Evolutionary conservation across 2,888 invertebrate species (phyloP), one percentile per base, ranked within the genome.

Genomic region (Stenotaenia linearis): DNA sequence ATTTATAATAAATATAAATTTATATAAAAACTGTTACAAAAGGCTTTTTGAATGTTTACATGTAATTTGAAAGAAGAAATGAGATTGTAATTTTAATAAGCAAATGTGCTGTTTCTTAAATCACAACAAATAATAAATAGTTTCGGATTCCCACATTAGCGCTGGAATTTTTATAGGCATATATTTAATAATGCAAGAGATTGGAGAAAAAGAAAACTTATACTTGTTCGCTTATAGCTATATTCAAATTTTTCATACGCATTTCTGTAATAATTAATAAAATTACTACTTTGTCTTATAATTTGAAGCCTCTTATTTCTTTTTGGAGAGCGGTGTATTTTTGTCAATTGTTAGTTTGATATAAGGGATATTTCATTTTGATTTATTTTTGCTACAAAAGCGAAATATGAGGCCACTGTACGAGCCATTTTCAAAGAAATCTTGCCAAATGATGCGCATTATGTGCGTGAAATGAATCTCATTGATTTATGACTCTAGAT

Each of bases 51-150:
- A 69, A 69, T 69, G 69, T 69, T 69, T 69, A 69, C 69, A 69
- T n/a, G n/a, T 50, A 69, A 69, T 69, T 69, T 69, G 69, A 69
- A n/a, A 69, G 10, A 25, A 69, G 45, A 32, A 32, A 6, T 32
- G 32, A 18, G 69, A 69, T 69, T 69, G 69, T 69, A 69, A 69
- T 69, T 69, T 69, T 69, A 69, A 69, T 25, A 69, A 69, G 28
- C 69, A 69, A 12, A 69, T 28, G 28, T 69, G 28, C 25, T 69
- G 9, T 28, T 69, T 12, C 4, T 7, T 45, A 18, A 18, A 45
- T 32, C 32, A 32, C 32, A 32, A 32, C 50, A 21, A 50, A 25
- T 12, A 25, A 69, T 4, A n/a, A 10, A 69, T 69, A 69, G 69
- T 69, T 69, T 69, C 69, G 25, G 23, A 69, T 69, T 69, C 25